Evolutionary conservation across 1,140 invertebrate species (phyloP).

Genomic region (Conus betulinus): DNA sequence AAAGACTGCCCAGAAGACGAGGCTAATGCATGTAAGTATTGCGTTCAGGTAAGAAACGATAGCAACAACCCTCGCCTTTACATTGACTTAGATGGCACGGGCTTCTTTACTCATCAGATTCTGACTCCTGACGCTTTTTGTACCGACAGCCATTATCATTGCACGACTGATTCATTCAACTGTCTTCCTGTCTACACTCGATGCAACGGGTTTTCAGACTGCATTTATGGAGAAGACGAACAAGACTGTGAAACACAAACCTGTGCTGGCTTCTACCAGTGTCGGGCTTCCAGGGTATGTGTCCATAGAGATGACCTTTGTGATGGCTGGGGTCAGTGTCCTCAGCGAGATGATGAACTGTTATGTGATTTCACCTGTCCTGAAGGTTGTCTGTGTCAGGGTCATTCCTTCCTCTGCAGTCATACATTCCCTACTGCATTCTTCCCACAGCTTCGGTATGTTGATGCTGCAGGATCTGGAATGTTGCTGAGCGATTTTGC

Average conservation of each 20-base stretch:
- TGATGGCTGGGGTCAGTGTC: slow-evolving; percentile 9
- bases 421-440: background rate
- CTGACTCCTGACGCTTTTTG: background rate
- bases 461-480: background rate
- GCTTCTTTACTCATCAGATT: background rate
- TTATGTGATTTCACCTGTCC: background rate
- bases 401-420: background rate
- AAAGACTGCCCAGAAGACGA: no score
- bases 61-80: background rate
- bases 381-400: background rate
- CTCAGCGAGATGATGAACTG: background rate
- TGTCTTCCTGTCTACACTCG: background rate
- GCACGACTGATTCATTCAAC: background rate
- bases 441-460: background rate
- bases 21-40: background rate
- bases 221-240: background rate
- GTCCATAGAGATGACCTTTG: background rate
- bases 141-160: background rate
- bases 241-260: background rate
- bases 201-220: background rate
- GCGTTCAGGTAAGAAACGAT: background rate
- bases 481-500: background rate
- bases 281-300: background rate
- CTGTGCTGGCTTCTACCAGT: background rate
- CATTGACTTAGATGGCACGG: background rate